A percentile compares a stretch with the other conserved stretches of the same genome.
These are phyloP conservation scores for Blennius ocellaris DNA, from an alignment of 2,113 vertebrate species.

Conservation along the genomic window DNA sequence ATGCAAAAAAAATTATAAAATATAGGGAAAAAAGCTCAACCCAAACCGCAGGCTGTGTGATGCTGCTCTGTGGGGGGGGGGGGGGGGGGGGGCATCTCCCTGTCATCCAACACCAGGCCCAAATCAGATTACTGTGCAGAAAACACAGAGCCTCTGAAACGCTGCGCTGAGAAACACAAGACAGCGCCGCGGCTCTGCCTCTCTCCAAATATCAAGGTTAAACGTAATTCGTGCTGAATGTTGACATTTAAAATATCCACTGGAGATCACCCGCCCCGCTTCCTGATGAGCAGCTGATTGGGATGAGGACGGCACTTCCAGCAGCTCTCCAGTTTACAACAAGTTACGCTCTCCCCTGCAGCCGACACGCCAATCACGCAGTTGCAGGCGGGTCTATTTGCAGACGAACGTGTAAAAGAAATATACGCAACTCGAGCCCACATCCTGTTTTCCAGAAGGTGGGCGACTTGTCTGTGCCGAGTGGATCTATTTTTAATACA, in stretches of 20 bases:
- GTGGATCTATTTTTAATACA: constrained; percentile 8
- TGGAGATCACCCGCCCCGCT: not conserved
- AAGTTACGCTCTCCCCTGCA: too few species aligned
- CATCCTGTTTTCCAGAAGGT: constrained; percentile 19
- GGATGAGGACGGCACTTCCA: not conserved
- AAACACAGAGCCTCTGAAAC: constrained; percentile 47
- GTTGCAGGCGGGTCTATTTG: constrained; percentile 3
- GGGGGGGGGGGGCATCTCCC: constrained; percentile 23
- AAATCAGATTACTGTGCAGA: constrained; percentile 68
- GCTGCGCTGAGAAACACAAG: not conserved
- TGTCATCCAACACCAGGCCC: constrained; percentile 55
- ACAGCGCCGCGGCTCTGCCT: not conserved
- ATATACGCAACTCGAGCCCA: not conserved
- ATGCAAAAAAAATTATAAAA: not conserved
- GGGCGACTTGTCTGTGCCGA: not conserved
- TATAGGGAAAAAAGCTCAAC: constrained; percentile 2
- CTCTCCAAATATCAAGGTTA: constrained; percentile 21
- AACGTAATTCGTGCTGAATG: constrained; percentile 24
- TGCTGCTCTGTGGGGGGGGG: constrained; percentile 30
- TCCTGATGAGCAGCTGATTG: constrained; percentile 1
- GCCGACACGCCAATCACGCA: not conserved
- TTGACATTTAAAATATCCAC: constrained; percentile 19
- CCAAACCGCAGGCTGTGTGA: constrained; percentile 15
- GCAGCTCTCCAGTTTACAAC: not conserved
- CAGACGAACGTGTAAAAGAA: constrained; percentile 4